Percentiles rank a stretch among this genome's conserved stretches.
These are phyloP conservation scores for Cercopithecus hamlyni DNA, from an alignment of 2,797 vertebrate species.

Conservation along the genomic window DNA sequence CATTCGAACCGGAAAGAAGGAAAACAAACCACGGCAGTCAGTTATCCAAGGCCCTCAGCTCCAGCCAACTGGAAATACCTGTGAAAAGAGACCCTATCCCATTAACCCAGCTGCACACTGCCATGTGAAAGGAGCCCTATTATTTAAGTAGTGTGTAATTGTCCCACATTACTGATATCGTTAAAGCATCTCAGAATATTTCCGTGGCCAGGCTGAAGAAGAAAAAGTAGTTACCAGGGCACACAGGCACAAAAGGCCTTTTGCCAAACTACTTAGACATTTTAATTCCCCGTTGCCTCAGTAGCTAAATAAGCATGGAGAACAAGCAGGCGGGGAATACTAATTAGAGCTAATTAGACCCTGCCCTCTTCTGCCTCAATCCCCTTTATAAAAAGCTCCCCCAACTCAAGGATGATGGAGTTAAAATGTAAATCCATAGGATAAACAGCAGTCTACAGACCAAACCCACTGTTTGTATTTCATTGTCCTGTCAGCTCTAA, in stretches of 20 bases:
- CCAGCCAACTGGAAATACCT: neutral
- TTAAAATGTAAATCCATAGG: conserved; percentile 54
- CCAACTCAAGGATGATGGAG: conserved; percentile 5
- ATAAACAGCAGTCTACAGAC: conserved; percentile 52
- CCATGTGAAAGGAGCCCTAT: neutral
- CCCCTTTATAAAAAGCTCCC: conserved; percentile 58
- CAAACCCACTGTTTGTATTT: neutral
- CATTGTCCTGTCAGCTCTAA: neutral
- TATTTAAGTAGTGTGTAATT: neutral
- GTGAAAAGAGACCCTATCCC: neutral
- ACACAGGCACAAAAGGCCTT: conserved; percentile 54
- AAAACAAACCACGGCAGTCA: neutral
- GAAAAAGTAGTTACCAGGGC: conserved; percentile 52
- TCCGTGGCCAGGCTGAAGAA: neutral
- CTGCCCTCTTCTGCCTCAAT: conserved; percentile 73
- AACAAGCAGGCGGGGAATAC: conserved; percentile 76
- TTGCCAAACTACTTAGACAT: conserved; percentile 75
- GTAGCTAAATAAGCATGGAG: conserved; percentile 72
- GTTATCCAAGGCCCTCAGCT: neutral
- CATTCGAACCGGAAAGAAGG: neutral
- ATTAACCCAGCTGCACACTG: neutral
- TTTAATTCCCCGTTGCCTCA: conserved; percentile 75
- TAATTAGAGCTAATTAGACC: conserved; percentile 79
- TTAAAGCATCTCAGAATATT: neutral
- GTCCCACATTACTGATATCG: neutral